Evolutionary conservation across 2,888 invertebrate species (phyloP).

Genomic region (Seira musarum): DNA sequence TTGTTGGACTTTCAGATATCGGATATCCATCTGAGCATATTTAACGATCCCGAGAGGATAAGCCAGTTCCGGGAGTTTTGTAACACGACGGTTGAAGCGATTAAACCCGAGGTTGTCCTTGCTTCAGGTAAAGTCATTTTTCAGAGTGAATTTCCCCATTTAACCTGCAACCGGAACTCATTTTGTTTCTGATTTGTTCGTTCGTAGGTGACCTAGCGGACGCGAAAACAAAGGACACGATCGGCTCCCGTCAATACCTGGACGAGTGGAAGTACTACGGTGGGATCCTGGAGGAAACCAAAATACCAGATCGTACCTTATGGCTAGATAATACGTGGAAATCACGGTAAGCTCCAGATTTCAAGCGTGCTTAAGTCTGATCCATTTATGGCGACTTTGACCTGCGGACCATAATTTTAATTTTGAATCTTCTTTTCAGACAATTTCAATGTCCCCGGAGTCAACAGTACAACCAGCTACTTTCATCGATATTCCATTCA

Average conservation of each 20-base stretch:
- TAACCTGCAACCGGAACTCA: background rate
- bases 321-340: conserved; percentile 94
- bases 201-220: conserved; percentile 85
- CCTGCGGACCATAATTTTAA: background rate
- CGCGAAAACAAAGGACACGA: conserved; percentile 84
- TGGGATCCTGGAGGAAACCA: conserved; percentile 79
- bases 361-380: no score
- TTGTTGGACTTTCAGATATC: conserved; percentile 79
- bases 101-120: conserved; percentile 84
- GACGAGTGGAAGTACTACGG: conserved; percentile 89
- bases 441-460: conserved; percentile 86
- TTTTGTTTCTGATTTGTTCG: background rate
- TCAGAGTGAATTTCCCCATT: background rate
- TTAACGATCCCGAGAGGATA: conserved; percentile 82
- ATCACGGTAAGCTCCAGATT: conserved; percentile 80
- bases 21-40: conserved; percentile 91
- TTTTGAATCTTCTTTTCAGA: conserved; percentile 78
- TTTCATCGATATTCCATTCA: conserved; percentile 86
- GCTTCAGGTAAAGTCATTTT: conserved; percentile 86
- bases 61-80: conserved; percentile 87
- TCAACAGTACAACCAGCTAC: conserved; percentile 81
- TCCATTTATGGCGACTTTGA: no score
- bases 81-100: conserved; percentile 80
- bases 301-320: conserved; percentile 79
- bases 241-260: conserved; percentile 86